Base-by-base conservation (phyloP, 2,888 invertebrate species). In the Peribatodes rhomboidaria region DNA sequence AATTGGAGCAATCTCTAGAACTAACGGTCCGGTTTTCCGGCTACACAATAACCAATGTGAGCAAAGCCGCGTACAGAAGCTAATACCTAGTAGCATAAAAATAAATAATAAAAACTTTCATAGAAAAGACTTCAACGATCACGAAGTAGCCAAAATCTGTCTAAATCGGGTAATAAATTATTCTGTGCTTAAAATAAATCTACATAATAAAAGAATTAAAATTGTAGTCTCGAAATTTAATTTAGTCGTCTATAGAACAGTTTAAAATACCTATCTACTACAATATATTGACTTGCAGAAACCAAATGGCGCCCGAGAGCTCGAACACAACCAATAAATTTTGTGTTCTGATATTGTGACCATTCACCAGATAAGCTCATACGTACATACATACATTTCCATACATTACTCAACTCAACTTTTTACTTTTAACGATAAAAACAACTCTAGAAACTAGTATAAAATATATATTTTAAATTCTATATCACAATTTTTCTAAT, bases 51-150 rank as follows among this genome's bases (percentile, higher is more conserved):
- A 10, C 41, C 1, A 8, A 8, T 13, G 7, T 35, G 11, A 11
- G 35, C 16, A 4, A n/a, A n/a, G n/a, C n/a, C n/a, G n/a, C n/a
- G n/a, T n/a, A n/a, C n/a, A n/a, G n/a, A n/a, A n/a, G n/a, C n/a
- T n/a, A n/a, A n/a, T n/a, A n/a, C n/a, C n/a, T n/a, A n/a, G n/a
- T n/a, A 16, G 4, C 9, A 9, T 18, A 41, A 41, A 41, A 16
- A 16, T 7, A 18, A 41, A 0, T 42, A 56, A 47, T 13, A 41
- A 33, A 9, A 63, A 54, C 54, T 41, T 47, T 54, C 53, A 54
- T 54, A 54, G 63, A 58, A 64, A 63, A 58, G 53, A 54, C 41
- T 53, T 58, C 58, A 58, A 63, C 47, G 63, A 39, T 53, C 46
- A 53, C 63, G 57, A 39, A 37, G 37, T 44, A 46, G 35, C 52